Conservation (phyloP, 1,140 invertebrate genomes). For the Megathymus violae region DNA sequence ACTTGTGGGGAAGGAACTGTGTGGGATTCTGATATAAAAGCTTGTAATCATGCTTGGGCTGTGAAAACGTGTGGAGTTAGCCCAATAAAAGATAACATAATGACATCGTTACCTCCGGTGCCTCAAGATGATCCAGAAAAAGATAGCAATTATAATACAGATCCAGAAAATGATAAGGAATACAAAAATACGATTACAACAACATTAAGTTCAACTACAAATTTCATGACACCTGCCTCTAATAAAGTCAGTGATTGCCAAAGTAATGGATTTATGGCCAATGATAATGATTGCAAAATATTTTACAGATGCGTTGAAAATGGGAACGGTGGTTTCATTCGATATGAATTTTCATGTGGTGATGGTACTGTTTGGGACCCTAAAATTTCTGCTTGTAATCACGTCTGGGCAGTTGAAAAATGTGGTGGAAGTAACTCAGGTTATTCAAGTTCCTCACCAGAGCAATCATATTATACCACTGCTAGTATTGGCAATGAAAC, state of each 20-base stretch:
- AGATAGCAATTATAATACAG: slow-evolving; percentile 33
- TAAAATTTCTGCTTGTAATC: slow-evolving; percentile 61
- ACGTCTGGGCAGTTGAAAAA: slow-evolving; percentile 53
- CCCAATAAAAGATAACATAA: slow-evolving; percentile 22
- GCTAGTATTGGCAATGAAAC: slow-evolving; percentile 30
- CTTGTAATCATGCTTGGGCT: too few relatives aligned
- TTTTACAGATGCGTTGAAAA: slow-evolving; percentile 87
- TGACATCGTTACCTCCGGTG: slow-evolving; percentile 26
- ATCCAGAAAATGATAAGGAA: slow-evolving; percentile 23
- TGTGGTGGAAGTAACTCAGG: slow-evolving; percentile 42
- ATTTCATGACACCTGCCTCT: slow-evolving; percentile 13
- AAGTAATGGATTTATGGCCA: slow-evolving; percentile 83
- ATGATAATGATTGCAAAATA: slow-evolving; percentile 84
- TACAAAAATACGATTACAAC: too few relatives aligned
- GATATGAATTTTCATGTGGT: slow-evolving; percentile 86
- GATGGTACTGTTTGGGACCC: slow-evolving; percentile 77
- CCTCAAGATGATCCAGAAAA: slow-evolving; percentile 4
- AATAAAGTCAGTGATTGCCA: slow-evolving; percentile 64
- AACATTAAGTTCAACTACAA: slow-evolving; percentile 33
- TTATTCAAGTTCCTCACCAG: slow-evolving; percentile 33
- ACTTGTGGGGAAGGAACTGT: too few relatives aligned
- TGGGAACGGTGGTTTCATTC: slow-evolving; percentile 82
- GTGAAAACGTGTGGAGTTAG: slow-evolving; percentile 84
- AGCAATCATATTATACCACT: slow-evolving; percentile 20
- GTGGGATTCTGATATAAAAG: too few relatives aligned